Evolutionary conservation across 2,113 vertebrate species (phyloP).

Genomic region (Psammodynastes pulverulentus): DNA sequence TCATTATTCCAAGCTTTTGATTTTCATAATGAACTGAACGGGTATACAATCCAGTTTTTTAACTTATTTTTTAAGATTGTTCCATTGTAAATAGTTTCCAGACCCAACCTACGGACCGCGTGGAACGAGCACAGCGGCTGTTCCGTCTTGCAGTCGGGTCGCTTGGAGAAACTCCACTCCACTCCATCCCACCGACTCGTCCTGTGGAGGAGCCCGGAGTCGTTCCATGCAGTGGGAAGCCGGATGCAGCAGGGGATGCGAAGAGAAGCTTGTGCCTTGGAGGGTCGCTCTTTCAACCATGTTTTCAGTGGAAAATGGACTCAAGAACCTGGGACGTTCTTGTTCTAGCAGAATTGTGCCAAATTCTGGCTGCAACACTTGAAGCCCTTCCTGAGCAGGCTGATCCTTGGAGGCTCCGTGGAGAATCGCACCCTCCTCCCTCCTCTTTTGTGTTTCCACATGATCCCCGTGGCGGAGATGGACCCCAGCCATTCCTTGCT

Average conservation of each 20-base stretch:
- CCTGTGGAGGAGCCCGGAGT: not conserved
- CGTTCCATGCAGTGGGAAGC: conserved; percentile 25
- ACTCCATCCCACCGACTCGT: not conserved
- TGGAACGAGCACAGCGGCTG: conserved; percentile 37
- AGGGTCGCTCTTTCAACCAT: not conserved
- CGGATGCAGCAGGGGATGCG: conserved; percentile 5
- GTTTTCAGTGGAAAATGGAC: not conserved
- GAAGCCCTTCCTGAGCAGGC: not conserved
- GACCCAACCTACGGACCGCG: conserved; percentile 34
- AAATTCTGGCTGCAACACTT: not conserved
- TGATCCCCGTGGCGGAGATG: not conserved
- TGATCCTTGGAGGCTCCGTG: not conserved
- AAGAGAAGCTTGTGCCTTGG: conserved; percentile 41
- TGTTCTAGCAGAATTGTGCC: not conserved
- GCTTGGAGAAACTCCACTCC: not conserved
- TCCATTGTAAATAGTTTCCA: conserved; percentile 64
- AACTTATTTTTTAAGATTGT: conserved; percentile 66
- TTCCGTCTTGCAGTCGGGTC: conserved; percentile 46
- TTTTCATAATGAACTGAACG: conserved; percentile 75
- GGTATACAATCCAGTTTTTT: conserved; percentile 71
- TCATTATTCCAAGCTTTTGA: conserved; percentile 66
- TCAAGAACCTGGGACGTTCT: not conserved
- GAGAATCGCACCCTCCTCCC: not conserved
- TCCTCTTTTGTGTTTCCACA: not conserved
- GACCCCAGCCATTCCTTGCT: not conserved